Conservation (phyloP, 2,888 invertebrate genomes). For the Tribolium freemani region DNA sequence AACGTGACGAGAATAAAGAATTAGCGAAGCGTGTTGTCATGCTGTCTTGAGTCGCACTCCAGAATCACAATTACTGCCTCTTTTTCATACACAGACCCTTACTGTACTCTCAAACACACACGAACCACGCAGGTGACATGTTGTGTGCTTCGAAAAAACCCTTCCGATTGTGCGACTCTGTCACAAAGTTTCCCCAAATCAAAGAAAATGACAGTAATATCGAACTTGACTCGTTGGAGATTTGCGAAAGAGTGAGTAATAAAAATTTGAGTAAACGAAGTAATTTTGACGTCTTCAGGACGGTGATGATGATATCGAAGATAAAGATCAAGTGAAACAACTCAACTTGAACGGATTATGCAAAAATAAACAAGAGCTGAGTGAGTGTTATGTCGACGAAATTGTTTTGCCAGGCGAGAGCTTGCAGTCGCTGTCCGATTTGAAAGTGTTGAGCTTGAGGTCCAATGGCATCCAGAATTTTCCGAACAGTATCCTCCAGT, state of each 20-base stretch:
- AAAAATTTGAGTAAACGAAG: not conserved
- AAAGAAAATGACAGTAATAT: constrained; percentile 60
- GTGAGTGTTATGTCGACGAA: constrained; percentile 63
- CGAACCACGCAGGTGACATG: constrained; percentile 49
- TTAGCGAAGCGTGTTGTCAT: constrained; percentile 67
- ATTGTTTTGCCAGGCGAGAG: constrained; percentile 65
- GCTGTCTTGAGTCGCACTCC: constrained; percentile 63
- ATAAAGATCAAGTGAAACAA: constrained; percentile 54
- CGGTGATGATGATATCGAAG: constrained; percentile 27
- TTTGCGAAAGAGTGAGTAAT: constrained; percentile 45
- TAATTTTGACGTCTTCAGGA: not conserved
- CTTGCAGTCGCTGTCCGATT: constrained; percentile 62
- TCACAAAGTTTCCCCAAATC: constrained; percentile 56
- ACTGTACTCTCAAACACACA: constrained; percentile 33
- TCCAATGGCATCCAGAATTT: constrained; percentile 74
- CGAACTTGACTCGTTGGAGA: constrained; percentile 67
- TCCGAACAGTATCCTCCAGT: constrained; percentile 74
- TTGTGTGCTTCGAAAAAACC: constrained; percentile 62
- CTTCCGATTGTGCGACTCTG: constrained; percentile 57
- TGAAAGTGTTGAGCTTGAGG: constrained; percentile 66
- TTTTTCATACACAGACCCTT: constrained; percentile 44
- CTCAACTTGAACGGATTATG: constrained; percentile 66
- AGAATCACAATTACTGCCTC: constrained; percentile 64
- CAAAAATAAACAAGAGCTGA: constrained; percentile 54
- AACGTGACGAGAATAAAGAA: constrained; percentile 60